These are phyloP conservation scores for Amblyraja radiata DNA, from an alignment of 2,797 vertebrate genomes.

Conservation along the genomic window DNA sequence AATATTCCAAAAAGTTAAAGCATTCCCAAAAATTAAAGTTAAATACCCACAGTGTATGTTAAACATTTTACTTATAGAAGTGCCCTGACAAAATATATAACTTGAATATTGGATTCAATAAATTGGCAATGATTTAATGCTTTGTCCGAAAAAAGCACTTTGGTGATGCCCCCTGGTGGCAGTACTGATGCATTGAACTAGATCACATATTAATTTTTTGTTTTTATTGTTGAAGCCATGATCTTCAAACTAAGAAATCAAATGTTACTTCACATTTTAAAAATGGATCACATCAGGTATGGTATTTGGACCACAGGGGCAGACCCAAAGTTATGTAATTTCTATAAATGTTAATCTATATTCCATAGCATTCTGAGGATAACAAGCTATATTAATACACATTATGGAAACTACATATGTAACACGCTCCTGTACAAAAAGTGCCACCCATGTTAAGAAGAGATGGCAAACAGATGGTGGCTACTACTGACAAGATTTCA, in stretches of 20 bases:
- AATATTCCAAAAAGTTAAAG: not conserved
- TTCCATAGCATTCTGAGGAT: not conserved
- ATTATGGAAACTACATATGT: not conserved
- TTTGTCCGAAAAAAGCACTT: too few species aligned
- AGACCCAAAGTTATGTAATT: too few species aligned
- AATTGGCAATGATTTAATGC: too few species aligned
- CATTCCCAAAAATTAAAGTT: not conserved
- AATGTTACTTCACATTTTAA: not conserved
- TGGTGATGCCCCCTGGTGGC: too few species aligned
- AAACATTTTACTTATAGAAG: not conserved
- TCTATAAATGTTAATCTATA: not conserved
- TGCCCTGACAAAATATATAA: too few species aligned
- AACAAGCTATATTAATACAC: not conserved
- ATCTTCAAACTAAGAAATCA: too few species aligned
- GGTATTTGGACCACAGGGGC: not conserved
- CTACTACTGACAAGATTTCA: not conserved
- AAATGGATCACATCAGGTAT: not conserved
- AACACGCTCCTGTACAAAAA: not conserved
- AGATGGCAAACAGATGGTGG: not conserved
- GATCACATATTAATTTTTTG: too few species aligned
- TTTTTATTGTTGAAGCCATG: too few species aligned
- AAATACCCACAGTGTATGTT: not conserved
- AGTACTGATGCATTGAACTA: too few species aligned
- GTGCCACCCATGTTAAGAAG: not conserved
- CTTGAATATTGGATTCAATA: not conserved